These are phyloP conservation scores for Dreissena rostriformis DNA, from an alignment of 1,140 invertebrate genomes.

Conservation along the genomic window DNA sequence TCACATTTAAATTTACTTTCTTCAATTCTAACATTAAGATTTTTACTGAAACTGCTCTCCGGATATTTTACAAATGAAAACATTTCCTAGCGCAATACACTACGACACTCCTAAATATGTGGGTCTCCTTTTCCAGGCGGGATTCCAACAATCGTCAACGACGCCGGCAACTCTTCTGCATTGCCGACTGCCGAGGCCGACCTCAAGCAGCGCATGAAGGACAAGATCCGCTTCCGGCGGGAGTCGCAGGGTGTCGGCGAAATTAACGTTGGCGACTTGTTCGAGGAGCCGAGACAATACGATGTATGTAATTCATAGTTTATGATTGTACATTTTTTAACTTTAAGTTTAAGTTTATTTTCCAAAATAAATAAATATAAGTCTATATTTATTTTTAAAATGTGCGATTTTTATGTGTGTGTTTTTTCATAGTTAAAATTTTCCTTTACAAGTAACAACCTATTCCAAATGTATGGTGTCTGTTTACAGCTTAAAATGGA, in stretches of 20 bases:
- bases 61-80: too few relatives aligned
- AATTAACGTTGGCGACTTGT: constrained; percentile 11
- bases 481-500: neutral
- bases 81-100: too few relatives aligned
- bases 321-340: neutral
- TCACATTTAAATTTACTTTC: too few relatives aligned
- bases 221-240: constrained; percentile 19
- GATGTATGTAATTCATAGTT: neutral
- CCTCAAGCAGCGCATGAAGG: constrained; percentile 8
- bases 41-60: too few relatives aligned
- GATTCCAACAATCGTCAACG: too few relatives aligned
- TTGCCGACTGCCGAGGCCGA: neutral
- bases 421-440: too few relatives aligned
- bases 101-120: too few relatives aligned
- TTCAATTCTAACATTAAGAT: too few relatives aligned
- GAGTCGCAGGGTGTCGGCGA: constrained; percentile 28
- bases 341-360: neutral
- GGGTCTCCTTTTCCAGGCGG: too few relatives aligned
- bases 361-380: neutral
- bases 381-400: neutral
- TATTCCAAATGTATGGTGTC: neutral
- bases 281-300: constrained; percentile 10
- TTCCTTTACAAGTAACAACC: too few relatives aligned
- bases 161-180: too few relatives aligned
- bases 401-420: too few relatives aligned